A percentile compares a stretch with the other conserved stretches of the same genome.
These are phyloP conservation scores for Halichoeres trimaculatus DNA, from an alignment of 2,113 vertebrate genomes.

Conservation along the genomic window DNA sequence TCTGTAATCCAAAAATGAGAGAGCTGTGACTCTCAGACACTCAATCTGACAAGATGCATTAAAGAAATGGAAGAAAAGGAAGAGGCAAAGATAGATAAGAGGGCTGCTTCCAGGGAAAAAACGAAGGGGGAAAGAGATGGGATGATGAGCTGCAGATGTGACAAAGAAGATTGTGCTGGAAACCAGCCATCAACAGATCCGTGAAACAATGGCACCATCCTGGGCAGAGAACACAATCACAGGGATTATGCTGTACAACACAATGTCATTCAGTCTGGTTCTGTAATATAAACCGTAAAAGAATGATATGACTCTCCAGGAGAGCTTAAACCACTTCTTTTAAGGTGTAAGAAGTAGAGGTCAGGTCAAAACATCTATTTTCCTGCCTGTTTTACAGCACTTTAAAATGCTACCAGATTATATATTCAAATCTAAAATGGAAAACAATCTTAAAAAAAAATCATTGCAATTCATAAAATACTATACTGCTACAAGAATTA, in stretches of 20 bases:
- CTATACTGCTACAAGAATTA: too few species aligned
- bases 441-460: too few species aligned
- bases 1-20: conserved; percentile 71
- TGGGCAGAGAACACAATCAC: conserved; percentile 51
- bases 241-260: conserved; percentile 58
- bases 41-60: conserved; percentile 75
- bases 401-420: too few species aligned
- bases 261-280: conserved; percentile 47
- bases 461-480: too few species aligned
- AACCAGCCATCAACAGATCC: conserved; percentile 68
- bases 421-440: too few species aligned
- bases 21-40: conserved; percentile 65
- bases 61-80: conserved; percentile 62
- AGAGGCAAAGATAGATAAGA: conserved; percentile 60
- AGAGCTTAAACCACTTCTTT: conserved; percentile 30
- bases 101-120: conserved; percentile 47
- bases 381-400: too few species aligned
- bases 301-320: conserved; percentile 34
- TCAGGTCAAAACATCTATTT: background rate
- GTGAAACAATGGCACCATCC: conserved; percentile 67
- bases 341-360: conserved; percentile 17
- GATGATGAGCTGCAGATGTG: conserved; percentile 69
- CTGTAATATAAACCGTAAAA: conserved; percentile 43
- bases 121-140: conserved; percentile 35
- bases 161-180: conserved; percentile 72